Percentiles rank a stretch among this genome's conserved stretches.
These are phyloP conservation scores for Haliclona indistincta DNA, from an alignment of 37 sponge, comb jelly and placozoan genomes.

Conservation along the genomic window DNA sequence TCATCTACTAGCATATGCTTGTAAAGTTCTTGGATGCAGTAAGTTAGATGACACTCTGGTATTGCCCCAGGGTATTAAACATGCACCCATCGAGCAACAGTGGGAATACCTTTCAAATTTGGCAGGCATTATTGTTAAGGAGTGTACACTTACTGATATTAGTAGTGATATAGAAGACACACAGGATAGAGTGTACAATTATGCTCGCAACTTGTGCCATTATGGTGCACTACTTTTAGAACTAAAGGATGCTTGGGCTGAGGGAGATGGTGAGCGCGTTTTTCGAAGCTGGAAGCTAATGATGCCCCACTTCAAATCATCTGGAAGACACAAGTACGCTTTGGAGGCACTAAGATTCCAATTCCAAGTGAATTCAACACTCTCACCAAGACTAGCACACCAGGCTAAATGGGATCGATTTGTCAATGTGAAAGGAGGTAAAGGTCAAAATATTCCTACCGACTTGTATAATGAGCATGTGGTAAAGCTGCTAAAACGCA, in stretches of 20 bases:
- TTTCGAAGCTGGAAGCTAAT: slow-evolving; percentile 25
- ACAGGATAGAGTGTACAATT: slow-evolving; percentile 24
- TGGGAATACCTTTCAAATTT: too few relatives aligned
- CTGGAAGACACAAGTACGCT: slow-evolving; percentile 8
- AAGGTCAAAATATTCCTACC: slow-evolving; percentile 38
- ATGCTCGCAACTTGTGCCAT: slow-evolving; percentile 43
- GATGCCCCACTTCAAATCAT: slow-evolving; percentile 8
- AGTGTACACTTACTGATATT: slow-evolving; percentile 11
- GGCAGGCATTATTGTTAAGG: slow-evolving; percentile 1
- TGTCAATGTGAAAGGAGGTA: slow-evolving; percentile 36
- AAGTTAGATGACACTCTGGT: neutral
- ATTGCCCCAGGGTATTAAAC: too few relatives aligned
- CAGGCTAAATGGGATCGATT: slow-evolving; percentile 45
- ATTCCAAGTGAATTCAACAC: slow-evolving; percentile 15
- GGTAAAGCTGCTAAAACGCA: slow-evolving; percentile 36
- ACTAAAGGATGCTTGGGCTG: slow-evolving; percentile 45
- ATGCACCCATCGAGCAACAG: neutral
- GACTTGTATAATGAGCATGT: slow-evolving; percentile 53
- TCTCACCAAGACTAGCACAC: slow-evolving; percentile 21
- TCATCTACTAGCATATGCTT: slow-evolving; percentile 28
- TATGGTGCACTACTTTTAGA: slow-evolving; percentile 10
- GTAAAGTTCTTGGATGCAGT: slow-evolving; percentile 4
- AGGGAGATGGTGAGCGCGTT: too few relatives aligned
- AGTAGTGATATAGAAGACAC: neutral
- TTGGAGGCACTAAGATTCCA: slow-evolving; percentile 38